phyloP scores from a whole-genome alignment of 2,797 vertebrate genomes.

The Chelidonichthys spinosus region DNA sequence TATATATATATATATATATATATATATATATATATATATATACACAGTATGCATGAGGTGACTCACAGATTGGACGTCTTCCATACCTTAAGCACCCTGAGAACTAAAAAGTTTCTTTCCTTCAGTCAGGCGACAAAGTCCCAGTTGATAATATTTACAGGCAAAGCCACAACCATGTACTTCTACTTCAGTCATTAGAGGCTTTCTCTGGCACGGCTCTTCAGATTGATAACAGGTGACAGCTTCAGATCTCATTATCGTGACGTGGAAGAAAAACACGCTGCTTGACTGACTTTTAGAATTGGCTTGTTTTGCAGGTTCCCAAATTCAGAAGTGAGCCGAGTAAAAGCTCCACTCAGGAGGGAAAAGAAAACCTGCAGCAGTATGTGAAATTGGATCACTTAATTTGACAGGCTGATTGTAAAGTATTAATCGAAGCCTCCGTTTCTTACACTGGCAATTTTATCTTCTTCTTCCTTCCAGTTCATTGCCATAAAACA shows the following conservation, averaged over 20 bases:
- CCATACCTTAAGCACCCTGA: not conserved
- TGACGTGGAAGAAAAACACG: not conserved
- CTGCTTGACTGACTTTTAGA: not conserved
- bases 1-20: no score
- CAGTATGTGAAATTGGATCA: conserved; percentile 14
- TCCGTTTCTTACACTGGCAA: not conserved
- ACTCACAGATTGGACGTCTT: not conserved
- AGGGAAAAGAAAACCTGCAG: not conserved
- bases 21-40: no score
- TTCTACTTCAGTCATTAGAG: not conserved
- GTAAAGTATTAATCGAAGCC: conserved; percentile 15
- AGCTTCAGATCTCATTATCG: not conserved
- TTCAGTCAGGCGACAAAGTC: not conserved
- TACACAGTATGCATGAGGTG: not conserved
- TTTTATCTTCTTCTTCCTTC: not conserved
- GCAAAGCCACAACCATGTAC: not conserved
- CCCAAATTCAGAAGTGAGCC: not conserved
- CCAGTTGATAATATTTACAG: not conserved
- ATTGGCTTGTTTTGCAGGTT: conserved; percentile 9
- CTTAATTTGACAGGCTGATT: conserved; percentile 11
- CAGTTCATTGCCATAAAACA: not conserved
- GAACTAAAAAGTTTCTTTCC: not conserved
- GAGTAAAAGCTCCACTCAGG: not conserved
- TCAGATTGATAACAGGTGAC: not conserved
- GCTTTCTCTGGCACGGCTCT: not conserved